Evolutionary conservation across 1,140 invertebrate species (phyloP).

Genomic region (Lucilia cuprina): DNA sequence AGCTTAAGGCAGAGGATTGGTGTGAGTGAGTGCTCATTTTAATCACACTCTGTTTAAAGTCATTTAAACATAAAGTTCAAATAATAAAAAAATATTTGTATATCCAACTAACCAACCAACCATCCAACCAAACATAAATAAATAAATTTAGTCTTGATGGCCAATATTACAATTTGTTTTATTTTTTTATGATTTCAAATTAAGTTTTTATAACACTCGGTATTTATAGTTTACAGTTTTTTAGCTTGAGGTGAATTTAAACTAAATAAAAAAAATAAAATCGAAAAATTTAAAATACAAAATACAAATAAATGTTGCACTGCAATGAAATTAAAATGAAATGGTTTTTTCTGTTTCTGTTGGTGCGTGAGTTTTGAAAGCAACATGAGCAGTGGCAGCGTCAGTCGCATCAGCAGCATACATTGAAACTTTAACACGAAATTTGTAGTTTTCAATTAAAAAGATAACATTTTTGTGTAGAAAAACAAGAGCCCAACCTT

Average conservation of each 20-base stretch:
- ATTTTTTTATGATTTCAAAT: neutral
- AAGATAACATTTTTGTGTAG: conserved; percentile 29
- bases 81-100: neutral
- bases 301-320: neutral
- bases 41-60: neutral
- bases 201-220: conserved; percentile 3
- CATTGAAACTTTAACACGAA: conserved; percentile 18
- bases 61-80: conserved; percentile 3
- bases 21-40: neutral
- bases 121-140: neutral
- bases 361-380: neutral
- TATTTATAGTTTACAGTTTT: conserved; percentile 2
- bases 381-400: neutral
- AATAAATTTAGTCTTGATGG: neutral
- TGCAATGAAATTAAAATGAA: neutral
- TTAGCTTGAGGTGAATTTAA: neutral
- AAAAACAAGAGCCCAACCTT: conserved; percentile 31
- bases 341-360: neutral
- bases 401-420: neutral
- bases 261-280: neutral
- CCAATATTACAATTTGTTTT: conserved; percentile 3
- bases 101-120: too few relatives aligned
- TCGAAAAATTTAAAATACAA: too few relatives aligned
- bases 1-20: neutral
- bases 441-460: conserved; percentile 35